Conservation (phyloP, 2,113 vertebrate genomes). For the Aythya baeri region DNA sequence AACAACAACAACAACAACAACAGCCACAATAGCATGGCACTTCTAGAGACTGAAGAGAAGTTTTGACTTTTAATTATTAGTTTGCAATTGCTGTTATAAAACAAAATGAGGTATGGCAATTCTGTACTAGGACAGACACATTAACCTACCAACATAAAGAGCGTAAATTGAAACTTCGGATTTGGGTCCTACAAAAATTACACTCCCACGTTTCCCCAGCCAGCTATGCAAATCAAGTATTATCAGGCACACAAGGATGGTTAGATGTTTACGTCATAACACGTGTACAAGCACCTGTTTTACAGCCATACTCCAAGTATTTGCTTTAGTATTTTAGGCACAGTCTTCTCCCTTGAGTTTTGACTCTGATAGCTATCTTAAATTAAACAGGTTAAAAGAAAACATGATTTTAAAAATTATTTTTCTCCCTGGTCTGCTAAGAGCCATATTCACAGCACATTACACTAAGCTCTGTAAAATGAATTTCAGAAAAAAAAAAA, state of each 20-base stretch:
- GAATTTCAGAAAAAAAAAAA: not conserved
- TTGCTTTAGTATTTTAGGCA: not conserved
- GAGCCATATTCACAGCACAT: not conserved
- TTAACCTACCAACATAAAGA: not conserved
- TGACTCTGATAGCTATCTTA: not conserved
- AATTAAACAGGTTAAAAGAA: not conserved
- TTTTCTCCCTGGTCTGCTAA: not conserved
- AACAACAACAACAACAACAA: rapidly evolving
- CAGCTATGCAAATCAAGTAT: not conserved
- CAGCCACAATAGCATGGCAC: not conserved
- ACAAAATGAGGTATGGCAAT: rapidly evolving
- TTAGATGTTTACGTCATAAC: not conserved
- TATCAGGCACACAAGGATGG: not conserved
- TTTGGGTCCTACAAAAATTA: not conserved
- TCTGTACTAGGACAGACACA: not conserved
- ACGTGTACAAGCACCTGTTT: not conserved
- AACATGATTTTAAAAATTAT: rapidly evolving
- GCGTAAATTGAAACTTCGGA: not conserved
- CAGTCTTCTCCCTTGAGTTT: not conserved
- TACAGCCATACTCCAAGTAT: not conserved
- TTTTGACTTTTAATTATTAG: not conserved
- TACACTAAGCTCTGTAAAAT: not conserved
- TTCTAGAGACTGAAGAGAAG: not conserved
- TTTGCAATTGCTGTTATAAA: not conserved
- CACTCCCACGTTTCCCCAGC: not conserved